phyloP scores from a whole-genome alignment of 1,140 invertebrate genomes.

The Brachionus manjavacas region DNA sequence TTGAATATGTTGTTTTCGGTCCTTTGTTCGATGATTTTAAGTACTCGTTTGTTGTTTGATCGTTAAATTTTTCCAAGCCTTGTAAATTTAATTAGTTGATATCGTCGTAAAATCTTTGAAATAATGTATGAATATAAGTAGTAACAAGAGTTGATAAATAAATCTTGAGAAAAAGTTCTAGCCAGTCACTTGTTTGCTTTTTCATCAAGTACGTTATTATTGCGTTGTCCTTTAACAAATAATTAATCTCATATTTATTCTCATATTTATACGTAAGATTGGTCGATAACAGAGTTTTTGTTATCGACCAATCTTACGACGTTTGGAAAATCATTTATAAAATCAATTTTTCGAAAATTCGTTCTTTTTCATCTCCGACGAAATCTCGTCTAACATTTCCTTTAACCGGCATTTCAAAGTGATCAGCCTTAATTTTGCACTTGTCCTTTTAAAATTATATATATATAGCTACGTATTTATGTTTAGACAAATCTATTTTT shows the following conservation, averaged over 20 bases:
- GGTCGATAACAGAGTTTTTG: neutral
- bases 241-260: neutral
- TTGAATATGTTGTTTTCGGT: neutral
- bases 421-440: neutral
- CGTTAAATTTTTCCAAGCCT: neutral
- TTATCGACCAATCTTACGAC: neutral
- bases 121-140: slow-evolving; percentile 4
- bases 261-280: no score
- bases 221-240: neutral
- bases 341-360: neutral
- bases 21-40: neutral
- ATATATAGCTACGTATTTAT: neutral
- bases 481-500: neutral
- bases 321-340: neutral
- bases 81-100: neutral
- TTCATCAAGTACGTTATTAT: neutral
- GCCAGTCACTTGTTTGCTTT: neutral
- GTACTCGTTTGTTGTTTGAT: neutral
- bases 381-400: neutral
- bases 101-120: neutral
- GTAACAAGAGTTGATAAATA: neutral
- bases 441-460: neutral
- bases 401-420: neutral
- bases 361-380: neutral
- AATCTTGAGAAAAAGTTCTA: neutral